A percentile compares a stretch with the other conserved stretches of the same genome.
Evolutionary conservation across 2,113 vertebrate genomes (phyloP).

Genomic region (Genyomyrus donnyi): DNA sequence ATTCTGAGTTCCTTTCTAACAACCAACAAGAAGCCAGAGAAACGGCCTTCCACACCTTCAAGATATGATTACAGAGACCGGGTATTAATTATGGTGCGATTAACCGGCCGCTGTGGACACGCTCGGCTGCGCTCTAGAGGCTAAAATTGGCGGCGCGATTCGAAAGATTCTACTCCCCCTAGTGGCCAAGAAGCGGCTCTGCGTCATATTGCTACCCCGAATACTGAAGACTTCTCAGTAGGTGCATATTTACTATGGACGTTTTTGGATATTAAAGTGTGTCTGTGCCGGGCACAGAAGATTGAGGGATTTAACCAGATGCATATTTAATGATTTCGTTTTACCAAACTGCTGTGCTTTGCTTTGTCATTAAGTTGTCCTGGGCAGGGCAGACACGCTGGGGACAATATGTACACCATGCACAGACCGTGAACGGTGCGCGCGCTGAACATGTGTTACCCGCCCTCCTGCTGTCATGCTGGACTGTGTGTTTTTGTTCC

Average conservation of each 20-base stretch:
- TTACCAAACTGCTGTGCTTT: background rate
- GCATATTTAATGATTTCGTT: background rate
- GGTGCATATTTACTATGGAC: background rate
- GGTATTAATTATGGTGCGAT: background rate
- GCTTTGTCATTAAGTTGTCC: background rate
- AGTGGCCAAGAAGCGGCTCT: background rate
- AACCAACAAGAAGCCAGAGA: no score
- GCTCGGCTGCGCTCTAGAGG: background rate
- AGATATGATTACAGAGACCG: background rate
- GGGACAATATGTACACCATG: background rate
- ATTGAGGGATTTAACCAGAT: background rate
- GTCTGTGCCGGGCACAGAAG: background rate
- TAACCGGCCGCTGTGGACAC: background rate
- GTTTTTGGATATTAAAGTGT: background rate
- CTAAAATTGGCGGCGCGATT: background rate
- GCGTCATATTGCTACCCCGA: background rate
- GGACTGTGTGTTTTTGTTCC: background rate
- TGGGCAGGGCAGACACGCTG: background rate
- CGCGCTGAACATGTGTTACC: background rate
- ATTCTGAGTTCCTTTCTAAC: background rate
- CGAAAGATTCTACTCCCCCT: background rate
- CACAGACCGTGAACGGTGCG: background rate
- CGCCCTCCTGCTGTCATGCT: background rate
- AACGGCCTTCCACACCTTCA: no score
- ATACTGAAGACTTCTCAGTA: background rate